phyloP scores from a whole-genome alignment of 2,888 invertebrate species.

The Nomada ferruginata region DNA sequence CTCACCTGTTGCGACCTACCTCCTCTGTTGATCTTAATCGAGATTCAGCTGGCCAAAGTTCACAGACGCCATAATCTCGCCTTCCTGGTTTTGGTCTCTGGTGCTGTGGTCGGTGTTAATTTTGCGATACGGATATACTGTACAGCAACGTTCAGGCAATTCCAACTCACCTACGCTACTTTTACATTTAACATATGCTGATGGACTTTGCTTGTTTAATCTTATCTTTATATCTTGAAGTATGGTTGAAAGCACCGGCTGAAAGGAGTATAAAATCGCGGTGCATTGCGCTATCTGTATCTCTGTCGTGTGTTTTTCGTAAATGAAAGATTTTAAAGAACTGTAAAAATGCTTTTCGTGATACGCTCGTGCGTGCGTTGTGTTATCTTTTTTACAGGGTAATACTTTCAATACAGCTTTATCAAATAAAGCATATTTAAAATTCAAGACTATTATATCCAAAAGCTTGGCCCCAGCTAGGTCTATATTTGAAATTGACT shows the following conservation, averaged over 20 bases:
- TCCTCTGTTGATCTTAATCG: conserved; percentile 68
- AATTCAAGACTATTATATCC: too few species aligned
- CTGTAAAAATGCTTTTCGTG: neutral
- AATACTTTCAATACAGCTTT: too few species aligned
- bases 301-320: neutral
- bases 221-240: conserved; percentile 2
- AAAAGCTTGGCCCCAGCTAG: too few species aligned
- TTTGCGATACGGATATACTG: conserved; percentile 17
- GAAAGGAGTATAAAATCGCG: neutral
- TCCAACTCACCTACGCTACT: neutral
- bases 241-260: conserved; percentile 1
- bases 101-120: conserved; percentile 11
- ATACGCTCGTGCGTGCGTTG: too few species aligned
- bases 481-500: too few species aligned
- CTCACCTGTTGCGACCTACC: conserved; percentile 70
- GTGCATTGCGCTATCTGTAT: too few species aligned
- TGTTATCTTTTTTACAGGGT: too few species aligned
- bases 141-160: neutral
- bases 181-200: neutral
- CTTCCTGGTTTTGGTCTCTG: conserved; percentile 18
- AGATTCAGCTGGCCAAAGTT: conserved; percentile 58
- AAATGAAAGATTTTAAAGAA: too few species aligned
- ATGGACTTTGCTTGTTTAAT: neutral
- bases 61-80: conserved; percentile 52
- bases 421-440: too few species aligned